Evolutionary conservation across 1,140 invertebrate species (phyloP), one percentile per base, ranked within the genome.

Genomic region (Drosophila nebulosa): DNA sequence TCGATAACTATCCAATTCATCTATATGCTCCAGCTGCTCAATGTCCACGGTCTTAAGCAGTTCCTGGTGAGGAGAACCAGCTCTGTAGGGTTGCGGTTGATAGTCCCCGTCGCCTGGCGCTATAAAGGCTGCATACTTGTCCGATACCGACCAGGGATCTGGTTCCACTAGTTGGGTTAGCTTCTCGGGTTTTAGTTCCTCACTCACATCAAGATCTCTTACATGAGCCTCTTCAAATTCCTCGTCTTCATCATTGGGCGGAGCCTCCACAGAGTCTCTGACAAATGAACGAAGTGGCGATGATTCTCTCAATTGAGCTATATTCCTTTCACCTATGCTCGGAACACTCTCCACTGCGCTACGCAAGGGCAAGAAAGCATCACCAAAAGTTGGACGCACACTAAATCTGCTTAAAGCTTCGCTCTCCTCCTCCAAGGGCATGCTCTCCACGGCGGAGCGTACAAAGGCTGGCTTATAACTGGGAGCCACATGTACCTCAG

Each of bases 261-360:
- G 81, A 21, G 93, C 92, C 81, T 95, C 94, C 1, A 95, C 94
- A 0, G 94, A 93, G 68, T 95, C 94, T 69, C 95, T 91, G 4
- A 95, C 76, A 69, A 92, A 91, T 2, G 80, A 83, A 21, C 89
- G 83, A 10, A 57, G 9, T 0, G 56, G 65, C 5, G 66, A 74
- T 1, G 67, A 68, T 26, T 83, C 68, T 3, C 56, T 62, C n/a
- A 90, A 18, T 26, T 74, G 52, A 0, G 64, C 76, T 0, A 66
- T 21, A 14, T 62, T 69, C 12, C 39, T 51, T 16, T 88, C 52
- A 64, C 73, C 78, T 6, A 92, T 55, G 21, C 92, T 91, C 7
- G 94, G 94, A 26, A 93, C 80, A 26, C 92, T 92, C 81, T 95
- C 94, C 2, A 95, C 93, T 1, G 94, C 93, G 35, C 93, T 92